Evolutionary conservation across 2,113 vertebrate species (phyloP).

Genomic region (Galbula dea): DNA sequence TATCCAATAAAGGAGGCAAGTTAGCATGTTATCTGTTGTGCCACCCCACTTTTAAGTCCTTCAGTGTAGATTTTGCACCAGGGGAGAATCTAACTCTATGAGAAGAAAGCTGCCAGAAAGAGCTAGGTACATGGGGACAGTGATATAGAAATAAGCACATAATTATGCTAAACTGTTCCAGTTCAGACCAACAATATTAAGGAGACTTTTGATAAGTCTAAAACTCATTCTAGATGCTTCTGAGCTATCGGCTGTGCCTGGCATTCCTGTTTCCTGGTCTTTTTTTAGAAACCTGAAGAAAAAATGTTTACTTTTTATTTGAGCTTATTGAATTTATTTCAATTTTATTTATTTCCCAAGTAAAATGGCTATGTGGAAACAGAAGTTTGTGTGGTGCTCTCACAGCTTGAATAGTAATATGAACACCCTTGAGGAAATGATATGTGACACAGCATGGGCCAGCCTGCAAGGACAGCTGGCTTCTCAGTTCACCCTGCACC

Average conservation of each 20-base stretch:
- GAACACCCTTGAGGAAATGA: neutral
- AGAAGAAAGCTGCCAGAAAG: neutral
- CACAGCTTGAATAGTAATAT: neutral
- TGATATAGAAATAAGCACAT: neutral
- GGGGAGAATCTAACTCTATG: neutral
- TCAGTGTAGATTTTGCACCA: neutral
- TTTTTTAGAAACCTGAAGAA: neutral
- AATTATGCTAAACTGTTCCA: neutral
- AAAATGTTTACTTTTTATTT: neutral
- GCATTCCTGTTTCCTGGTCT: neutral
- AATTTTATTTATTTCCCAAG: neutral
- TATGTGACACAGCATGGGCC: neutral
- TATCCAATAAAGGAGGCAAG: neutral
- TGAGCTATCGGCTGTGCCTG: fast-evolving
- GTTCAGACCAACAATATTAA: neutral
- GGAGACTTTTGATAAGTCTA: neutral
- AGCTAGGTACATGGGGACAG: neutral
- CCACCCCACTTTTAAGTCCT: neutral
- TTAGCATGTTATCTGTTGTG: neutral
- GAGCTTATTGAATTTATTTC: neutral
- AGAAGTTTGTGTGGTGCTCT: neutral
- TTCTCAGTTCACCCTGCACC: neutral
- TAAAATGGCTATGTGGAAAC: neutral
- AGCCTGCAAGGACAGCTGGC: neutral
- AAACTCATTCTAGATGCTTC: neutral